phyloP scores from a whole-genome alignment of 2,113 vertebrate species.

The Microtus pennsylvanicus region DNA sequence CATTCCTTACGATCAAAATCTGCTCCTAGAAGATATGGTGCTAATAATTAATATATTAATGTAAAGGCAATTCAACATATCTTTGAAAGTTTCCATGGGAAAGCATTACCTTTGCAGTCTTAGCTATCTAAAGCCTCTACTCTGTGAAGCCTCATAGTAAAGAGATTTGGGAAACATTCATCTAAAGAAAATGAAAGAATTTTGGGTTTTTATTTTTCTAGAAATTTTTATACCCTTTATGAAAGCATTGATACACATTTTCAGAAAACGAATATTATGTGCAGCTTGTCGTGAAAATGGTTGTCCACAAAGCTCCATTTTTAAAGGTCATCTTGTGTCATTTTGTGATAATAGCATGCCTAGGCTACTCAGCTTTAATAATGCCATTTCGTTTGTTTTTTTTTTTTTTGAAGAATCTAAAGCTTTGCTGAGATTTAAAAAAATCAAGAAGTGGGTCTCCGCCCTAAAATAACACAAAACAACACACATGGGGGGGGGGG shows the following conservation, averaged over 20 bases:
- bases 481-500: neutral
- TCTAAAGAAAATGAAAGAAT: slow-evolving; percentile 22
- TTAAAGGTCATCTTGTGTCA: neutral
- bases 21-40: neutral
- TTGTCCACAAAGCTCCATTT: neutral
- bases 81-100: neutral
- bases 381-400: neutral
- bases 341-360: neutral
- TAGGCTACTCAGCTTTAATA: neutral
- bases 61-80: slow-evolving; percentile 15
- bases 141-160: neutral
- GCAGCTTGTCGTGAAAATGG: neutral
- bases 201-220: no score
- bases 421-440: neutral
- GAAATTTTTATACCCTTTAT: neutral
- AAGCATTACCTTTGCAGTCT: neutral
- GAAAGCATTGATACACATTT: neutral
- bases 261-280: neutral
- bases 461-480: neutral
- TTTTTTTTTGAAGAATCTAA: neutral
- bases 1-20: neutral
- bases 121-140: neutral
- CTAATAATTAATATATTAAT: neutral
- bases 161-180: neutral
- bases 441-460: neutral